Conservation (phyloP, 1,140 invertebrate genomes). For the Drosophila tsacasi region DNA sequence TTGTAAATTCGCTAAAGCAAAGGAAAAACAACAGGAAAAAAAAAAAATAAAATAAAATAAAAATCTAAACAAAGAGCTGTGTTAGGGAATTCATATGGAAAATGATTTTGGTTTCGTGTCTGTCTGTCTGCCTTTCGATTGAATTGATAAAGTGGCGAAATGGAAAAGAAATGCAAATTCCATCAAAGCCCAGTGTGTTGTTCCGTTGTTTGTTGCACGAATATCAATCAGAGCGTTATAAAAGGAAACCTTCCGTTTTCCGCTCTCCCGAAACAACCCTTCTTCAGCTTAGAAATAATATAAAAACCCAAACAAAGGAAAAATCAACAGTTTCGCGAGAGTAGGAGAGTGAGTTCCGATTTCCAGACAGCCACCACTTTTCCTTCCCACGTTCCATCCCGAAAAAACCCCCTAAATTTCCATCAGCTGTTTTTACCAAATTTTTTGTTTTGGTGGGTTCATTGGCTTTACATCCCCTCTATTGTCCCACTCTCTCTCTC, state of each 20-base stretch:
- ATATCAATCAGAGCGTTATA: conserved; percentile 65
- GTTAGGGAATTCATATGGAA: conserved; percentile 35
- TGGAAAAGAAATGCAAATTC: conserved; percentile 59
- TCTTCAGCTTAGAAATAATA: not conserved
- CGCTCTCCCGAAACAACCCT: conserved; percentile 20
- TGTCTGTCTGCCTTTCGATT: conserved; percentile 17
- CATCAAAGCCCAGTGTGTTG: conserved; percentile 42
- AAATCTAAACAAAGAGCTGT: conserved; percentile 58
- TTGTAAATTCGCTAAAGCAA: conserved; percentile 46
- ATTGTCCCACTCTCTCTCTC: conserved; percentile 7
- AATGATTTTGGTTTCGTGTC: conserved; percentile 26
- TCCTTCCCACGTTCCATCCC: conserved; percentile 3
- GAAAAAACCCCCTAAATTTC: conserved; percentile 3
- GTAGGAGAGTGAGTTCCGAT: conserved; percentile 9
- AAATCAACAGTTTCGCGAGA: conserved; percentile 4
- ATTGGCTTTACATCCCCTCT: conserved; percentile 55
- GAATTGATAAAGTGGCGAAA: conserved; percentile 38
- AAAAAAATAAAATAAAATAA: not conserved
- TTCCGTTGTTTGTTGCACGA: conserved; percentile 40
- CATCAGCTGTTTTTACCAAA: conserved; percentile 69
- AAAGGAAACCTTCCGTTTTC: not conserved
- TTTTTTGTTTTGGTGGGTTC: conserved; percentile 67
- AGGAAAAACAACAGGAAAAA: not conserved
- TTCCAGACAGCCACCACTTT: conserved; percentile 40
- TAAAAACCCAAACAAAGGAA: conserved; percentile 31